Base-by-base conservation (phyloP, 2,797 vertebrate genomes). In the Balearica regulorum region DNA sequence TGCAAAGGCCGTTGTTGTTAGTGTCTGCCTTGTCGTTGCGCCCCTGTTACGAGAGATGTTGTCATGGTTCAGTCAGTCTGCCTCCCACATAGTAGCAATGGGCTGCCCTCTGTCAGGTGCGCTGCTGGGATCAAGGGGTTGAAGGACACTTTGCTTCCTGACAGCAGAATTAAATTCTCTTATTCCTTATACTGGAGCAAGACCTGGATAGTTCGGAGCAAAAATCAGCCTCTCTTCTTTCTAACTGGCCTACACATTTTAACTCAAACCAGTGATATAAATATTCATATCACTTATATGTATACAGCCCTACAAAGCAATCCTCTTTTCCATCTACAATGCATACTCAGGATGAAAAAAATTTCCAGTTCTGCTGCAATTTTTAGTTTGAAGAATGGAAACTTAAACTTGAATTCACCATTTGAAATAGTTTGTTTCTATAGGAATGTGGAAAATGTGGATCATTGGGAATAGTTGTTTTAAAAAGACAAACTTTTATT, bases 21-120 rank as follows among this genome's bases (percentile, higher is more conserved):
- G 20, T 2, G 11, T n/a, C 51, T 43, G 44, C 35, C 37, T 43
- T 64, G 16, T n/a, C 4, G 0, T 20, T 18, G n/a, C 62, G 22
- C 31, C 29, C n/a, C 6, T 13, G 17, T 53, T 33, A 21, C 0
- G 7, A 72, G 70, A 64, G 21, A 35, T 22, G 46, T 16, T 53
- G 25, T 72, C 31, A 28, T 2, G 33, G 49, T 39, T 68, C 31
- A 5, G n/a, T 15, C 57, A 33, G 0, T 44, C 73, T 35, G 20
- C 39, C 46, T 75, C 55, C 46, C 2, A 0, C 2, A 0, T 3
- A 24, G 76, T 6, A 44, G 25, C 43, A 16, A 20, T 6, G 12
- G 79, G 35, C 55, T 53, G 12, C 25, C 11, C 35, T 53, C 51
- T 39, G 3, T 20, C 20, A 46, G 46, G 20, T 25, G 41, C 24